Evolutionary conservation across 1,140 invertebrate genomes (phyloP).

Genomic region (Pseudobourletiella spinata): DNA sequence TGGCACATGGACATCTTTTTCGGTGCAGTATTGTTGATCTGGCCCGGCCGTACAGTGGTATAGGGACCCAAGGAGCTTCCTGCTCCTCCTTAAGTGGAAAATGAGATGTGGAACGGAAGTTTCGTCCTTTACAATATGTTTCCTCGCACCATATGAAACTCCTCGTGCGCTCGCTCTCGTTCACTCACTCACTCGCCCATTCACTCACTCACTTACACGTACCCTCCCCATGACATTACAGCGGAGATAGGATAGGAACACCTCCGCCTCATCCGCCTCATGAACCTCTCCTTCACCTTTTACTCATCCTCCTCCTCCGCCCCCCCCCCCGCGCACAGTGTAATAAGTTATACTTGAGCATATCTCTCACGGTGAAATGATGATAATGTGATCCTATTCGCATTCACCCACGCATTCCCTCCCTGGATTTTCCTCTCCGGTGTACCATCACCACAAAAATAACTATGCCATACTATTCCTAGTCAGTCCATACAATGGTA

Average conservation of each 20-base stretch:
- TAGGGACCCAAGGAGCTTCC: background rate
- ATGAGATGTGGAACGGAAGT: constrained; percentile 20
- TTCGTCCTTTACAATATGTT: constrained; percentile 19
- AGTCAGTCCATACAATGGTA: too few species aligned
- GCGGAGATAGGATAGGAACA: too few species aligned
- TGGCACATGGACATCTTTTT: constrained; percentile 2
- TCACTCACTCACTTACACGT: too few species aligned
- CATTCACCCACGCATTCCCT: too few species aligned
- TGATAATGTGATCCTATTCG: too few species aligned
- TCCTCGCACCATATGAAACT: constrained; percentile 17
- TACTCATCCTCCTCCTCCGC: background rate
- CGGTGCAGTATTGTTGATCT: background rate
- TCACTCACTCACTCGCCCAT: too few species aligned
- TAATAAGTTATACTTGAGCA: too few species aligned
- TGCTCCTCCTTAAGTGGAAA: constrained; percentile 7
- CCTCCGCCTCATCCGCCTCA: background rate
- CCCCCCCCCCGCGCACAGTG: background rate
- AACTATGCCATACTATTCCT: too few species aligned
- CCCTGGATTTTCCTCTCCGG: too few species aligned
- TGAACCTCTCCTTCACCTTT: background rate
- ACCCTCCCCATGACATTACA: too few species aligned
- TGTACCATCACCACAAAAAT: too few species aligned
- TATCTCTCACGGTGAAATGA: too few species aligned
- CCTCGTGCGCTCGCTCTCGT: constrained; percentile 7
- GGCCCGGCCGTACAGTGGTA: background rate